Evolutionary conservation across 2,797 vertebrate species (phyloP), one percentile per base, ranked within the genome.

Genomic region (Triplophysa bombifrons): DNA sequence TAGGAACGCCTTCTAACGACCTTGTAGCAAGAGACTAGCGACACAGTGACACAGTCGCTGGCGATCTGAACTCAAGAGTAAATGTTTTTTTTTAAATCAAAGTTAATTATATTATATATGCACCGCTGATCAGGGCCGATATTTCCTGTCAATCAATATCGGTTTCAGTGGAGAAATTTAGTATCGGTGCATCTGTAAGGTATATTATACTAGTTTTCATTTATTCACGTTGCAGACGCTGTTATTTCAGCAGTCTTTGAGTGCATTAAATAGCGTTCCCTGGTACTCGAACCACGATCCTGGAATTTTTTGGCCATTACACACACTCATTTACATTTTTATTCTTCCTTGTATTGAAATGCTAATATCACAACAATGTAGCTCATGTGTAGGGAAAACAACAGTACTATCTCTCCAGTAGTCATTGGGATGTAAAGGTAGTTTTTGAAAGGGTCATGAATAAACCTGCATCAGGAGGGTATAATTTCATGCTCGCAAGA

Each of bases 401-500:
- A 65, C 61, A 1, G 13, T 25, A 11, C 8, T 53, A 8, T 61
- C 44, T 51, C 50, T 63, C 56, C 44, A 63, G 27, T 38, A 41
- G 63, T 65, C 30, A 20, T 65, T 65, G 50, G n/a, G n/a, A 44
- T 71, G n/a, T 71, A 6, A 51, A 70, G 20, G 63, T 27, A 34
- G 12, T 74, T 64, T 64, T 12, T 9, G 2, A 11, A 17, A 63
- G 27, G 30, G 8, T 53, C 53, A 65, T 41, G 48, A 65, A 69
- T 69, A 77, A 56, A 77, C 27, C 27, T 60, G 41, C 75, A 41
- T 16, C 16, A 44, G 30, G 30, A 74, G 71, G 27, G 71, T 70
- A 25, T 71, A 73, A 74, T 80, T 80, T 83, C 61, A 68, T 7
- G 38, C 64, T 82, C 70, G 19, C 50, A 70, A 78, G 78, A 83